These are phyloP conservation scores for Enteromius radiatus DNA, from an alignment of 2,797 vertebrate genomes.

Conservation along the genomic window DNA sequence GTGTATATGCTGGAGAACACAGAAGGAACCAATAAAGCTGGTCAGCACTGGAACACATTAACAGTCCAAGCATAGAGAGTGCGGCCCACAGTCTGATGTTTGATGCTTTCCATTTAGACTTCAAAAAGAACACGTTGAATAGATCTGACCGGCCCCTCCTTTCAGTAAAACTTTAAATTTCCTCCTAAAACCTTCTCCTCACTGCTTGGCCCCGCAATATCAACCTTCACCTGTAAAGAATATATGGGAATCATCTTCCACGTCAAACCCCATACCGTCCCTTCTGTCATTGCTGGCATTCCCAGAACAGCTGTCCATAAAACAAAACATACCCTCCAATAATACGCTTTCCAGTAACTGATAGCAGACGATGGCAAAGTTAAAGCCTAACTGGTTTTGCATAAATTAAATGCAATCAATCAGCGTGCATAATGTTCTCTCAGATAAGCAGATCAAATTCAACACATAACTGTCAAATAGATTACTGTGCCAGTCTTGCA, in stretches of 20 bases:
- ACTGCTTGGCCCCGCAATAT: not conserved
- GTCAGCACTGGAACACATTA: slow-evolving; percentile 57
- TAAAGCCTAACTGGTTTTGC: not conserved
- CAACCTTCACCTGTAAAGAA: slow-evolving; percentile 18
- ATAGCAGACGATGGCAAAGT: not conserved
- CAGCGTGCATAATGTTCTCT: not conserved
- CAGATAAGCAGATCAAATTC: not conserved
- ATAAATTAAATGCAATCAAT: not conserved
- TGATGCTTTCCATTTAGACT: slow-evolving; percentile 51
- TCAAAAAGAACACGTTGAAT: slow-evolving; percentile 57
- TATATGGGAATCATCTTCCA: not conserved
- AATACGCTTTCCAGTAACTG: not conserved
- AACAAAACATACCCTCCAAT: not conserved
- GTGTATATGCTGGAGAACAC: slow-evolving; percentile 28
- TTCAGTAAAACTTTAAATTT: slow-evolving; percentile 15
- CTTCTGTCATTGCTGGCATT: not conserved
- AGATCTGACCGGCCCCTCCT: slow-evolving; percentile 40
- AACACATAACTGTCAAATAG: not conserved
- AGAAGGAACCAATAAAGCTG: slow-evolving; percentile 59
- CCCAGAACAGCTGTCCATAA: not conserved
- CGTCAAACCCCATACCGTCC: not conserved
- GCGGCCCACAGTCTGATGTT: slow-evolving; percentile 7
- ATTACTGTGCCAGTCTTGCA: not conserved
- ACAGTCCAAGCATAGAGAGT: not conserved
- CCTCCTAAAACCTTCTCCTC: slow-evolving; percentile 9